These are phyloP conservation scores for Pseudomyrmex sp. DNA, from an alignment of 1,140 invertebrate genomes.

Conservation along the genomic window DNA sequence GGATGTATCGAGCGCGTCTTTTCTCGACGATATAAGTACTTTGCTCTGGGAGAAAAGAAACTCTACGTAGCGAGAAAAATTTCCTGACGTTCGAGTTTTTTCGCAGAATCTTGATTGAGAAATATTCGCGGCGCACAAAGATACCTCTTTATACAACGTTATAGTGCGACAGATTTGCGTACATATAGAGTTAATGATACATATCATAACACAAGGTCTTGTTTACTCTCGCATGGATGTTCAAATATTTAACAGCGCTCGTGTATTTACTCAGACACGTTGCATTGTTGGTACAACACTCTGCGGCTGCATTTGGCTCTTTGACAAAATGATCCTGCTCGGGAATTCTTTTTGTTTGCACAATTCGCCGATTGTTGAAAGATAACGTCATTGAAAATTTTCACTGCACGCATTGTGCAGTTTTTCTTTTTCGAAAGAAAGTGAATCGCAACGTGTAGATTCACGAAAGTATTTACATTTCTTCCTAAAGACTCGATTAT, in stretches of 20 bases:
- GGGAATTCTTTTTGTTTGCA: constrained; percentile 50
- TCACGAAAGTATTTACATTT: background rate
- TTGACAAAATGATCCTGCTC: constrained; percentile 48
- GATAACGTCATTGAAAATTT: constrained; percentile 45
- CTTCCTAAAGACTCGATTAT: background rate
- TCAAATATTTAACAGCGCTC: constrained; percentile 56
- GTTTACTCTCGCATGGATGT: constrained; percentile 45
- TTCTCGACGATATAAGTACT: background rate
- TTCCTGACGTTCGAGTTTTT: background rate
- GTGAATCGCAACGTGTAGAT: constrained; percentile 10
- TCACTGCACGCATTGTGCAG: constrained; percentile 2
- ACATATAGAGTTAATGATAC: constrained; percentile 52
- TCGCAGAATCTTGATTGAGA: constrained; percentile 29
- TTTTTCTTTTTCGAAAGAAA: background rate
- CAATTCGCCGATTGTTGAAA: constrained; percentile 42
- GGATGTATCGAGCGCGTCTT: background rate
- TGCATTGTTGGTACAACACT: constrained; percentile 50
- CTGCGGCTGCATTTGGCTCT: constrained; percentile 50
- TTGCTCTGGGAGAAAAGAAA: background rate
- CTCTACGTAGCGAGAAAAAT: too few species aligned
- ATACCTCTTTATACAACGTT: constrained; percentile 36
- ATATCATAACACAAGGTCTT: constrained; percentile 52
- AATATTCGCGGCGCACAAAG: constrained; percentile 7
- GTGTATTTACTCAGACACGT: constrained; percentile 56
- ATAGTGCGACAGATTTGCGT: constrained; percentile 36